Evolutionary conservation across 1,140 invertebrate genomes (phyloP).

Genomic region (Scylla paramamosain): DNA sequence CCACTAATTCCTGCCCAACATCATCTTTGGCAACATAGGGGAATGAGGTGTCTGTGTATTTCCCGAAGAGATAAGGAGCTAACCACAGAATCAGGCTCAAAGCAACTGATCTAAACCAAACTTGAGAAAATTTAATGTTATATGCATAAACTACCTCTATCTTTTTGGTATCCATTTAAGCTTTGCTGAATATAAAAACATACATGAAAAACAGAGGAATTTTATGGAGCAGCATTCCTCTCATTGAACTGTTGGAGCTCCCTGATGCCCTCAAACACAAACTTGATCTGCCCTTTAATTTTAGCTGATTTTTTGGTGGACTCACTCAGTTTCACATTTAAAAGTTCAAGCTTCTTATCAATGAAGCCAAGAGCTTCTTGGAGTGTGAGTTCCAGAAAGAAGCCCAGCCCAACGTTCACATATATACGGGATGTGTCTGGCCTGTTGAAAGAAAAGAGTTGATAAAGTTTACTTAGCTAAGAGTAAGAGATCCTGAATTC

Average conservation of each 20-base stretch:
- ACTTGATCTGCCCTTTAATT: slow-evolving; percentile 67
- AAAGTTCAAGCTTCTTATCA: slow-evolving; percentile 62
- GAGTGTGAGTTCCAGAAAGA: slow-evolving; percentile 57
- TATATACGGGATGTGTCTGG: slow-evolving; percentile 64
- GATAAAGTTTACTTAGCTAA: not conserved
- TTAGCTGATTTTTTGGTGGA: slow-evolving; percentile 63
- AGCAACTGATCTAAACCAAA: slow-evolving; percentile 37
- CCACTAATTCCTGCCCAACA: slow-evolving; percentile 61
- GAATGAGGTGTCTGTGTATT: slow-evolving; percentile 64
- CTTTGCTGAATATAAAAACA: not conserved
- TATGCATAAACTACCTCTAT: slow-evolving; percentile 24
- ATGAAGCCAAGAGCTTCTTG: slow-evolving; percentile 60
- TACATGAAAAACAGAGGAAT: not conserved
- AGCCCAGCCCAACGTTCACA: slow-evolving; percentile 64
- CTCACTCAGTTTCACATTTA: slow-evolving; percentile 56
- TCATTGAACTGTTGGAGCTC: slow-evolving; percentile 43
- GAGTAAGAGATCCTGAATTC: not conserved
- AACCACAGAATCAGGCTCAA: slow-evolving; percentile 44
- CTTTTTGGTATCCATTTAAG: not conserved
- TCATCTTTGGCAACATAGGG: slow-evolving; percentile 56
- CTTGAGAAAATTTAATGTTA: not conserved
- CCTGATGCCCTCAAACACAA: slow-evolving; percentile 51
- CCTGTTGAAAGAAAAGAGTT: slow-evolving; percentile 17
- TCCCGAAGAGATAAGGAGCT: slow-evolving; percentile 40
- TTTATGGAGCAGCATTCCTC: not conserved